Conservation (phyloP, 2,113 vertebrate species). For the Pandion haliaetus region DNA sequence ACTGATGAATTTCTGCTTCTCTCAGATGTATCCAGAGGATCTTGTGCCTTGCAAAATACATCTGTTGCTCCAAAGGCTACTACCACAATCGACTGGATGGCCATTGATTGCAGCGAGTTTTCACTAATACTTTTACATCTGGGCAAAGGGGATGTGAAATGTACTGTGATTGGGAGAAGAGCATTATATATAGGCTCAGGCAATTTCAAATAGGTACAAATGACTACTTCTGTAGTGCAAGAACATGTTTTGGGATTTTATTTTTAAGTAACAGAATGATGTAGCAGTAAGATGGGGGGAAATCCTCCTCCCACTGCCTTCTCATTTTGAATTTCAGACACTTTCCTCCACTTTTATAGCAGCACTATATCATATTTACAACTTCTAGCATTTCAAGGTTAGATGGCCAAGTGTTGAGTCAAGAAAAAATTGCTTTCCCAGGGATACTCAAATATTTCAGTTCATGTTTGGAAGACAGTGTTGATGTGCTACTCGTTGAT, state of each 20-base stretch:
- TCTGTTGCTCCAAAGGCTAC: not conserved
- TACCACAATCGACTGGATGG: fast-evolving
- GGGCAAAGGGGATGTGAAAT: not conserved
- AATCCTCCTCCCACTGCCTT: not conserved
- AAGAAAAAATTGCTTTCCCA: slow-evolving; percentile 27
- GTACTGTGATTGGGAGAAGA: not conserved
- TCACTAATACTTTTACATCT: not conserved
- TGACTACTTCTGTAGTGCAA: not conserved
- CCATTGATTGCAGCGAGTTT: not conserved
- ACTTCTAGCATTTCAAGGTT: slow-evolving; percentile 4
- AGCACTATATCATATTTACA: slow-evolving; percentile 1
- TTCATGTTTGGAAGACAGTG: not conserved
- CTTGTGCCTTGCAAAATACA: not conserved
- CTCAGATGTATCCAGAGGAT: not conserved
- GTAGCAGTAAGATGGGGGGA: not conserved
- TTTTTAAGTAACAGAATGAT: not conserved
- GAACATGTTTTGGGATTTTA: not conserved
- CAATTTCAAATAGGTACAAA: not conserved
- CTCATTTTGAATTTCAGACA: slow-evolving; percentile 13
- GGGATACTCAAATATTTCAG: slow-evolving; percentile 26
- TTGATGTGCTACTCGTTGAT: not conserved
- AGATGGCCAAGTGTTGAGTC: slow-evolving; percentile 18
- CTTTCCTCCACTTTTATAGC: not conserved
- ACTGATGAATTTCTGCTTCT: not conserved
- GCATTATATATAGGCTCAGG: not conserved